A percentile compares a stretch with the other conserved stretches of the same genome.
Conservation (phyloP, 1,140 invertebrate species). For the Drosophila mojavensis region DNA sequence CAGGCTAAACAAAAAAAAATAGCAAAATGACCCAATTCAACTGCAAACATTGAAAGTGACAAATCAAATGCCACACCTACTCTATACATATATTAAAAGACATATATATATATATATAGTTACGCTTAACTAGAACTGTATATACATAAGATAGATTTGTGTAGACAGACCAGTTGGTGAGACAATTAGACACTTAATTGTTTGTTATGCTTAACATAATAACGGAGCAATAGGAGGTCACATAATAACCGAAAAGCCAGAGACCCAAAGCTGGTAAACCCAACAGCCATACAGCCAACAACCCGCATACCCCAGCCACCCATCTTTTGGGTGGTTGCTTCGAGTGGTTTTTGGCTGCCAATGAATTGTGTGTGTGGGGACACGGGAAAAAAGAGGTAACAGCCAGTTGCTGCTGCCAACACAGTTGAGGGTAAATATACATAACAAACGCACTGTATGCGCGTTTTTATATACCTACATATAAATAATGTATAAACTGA, state of each 20-base stretch:
- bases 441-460: constrained; percentile 72
- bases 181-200: constrained; percentile 70
- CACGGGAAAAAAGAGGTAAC: constrained; percentile 61
- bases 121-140: constrained; percentile 8
- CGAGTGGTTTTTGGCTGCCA: constrained; percentile 68
- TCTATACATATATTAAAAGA: background rate
- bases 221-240: constrained; percentile 68
- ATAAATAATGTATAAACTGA: constrained; percentile 73
- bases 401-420: constrained; percentile 60
- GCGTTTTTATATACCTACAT: constrained; percentile 17
- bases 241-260: constrained; percentile 60
- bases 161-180: constrained; percentile 8
- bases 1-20: constrained; percentile 12
- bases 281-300: constrained; percentile 5
- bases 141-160: constrained; percentile 22
- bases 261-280: background rate
- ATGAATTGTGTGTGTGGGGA: constrained; percentile 48
- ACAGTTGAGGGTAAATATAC: constrained; percentile 51
- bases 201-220: constrained; percentile 81
- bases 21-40: constrained; percentile 26
- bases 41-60: constrained; percentile 26
- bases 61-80: constrained; percentile 8
- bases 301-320: background rate
- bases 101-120: constrained; percentile 20
- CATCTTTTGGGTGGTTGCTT: constrained; percentile 51